Percentiles rank a stretch among this genome's conserved stretches.
Evolutionary conservation across 2,113 vertebrate species (phyloP).

Genomic region (Brachyhypopomus occidentalis): DNA sequence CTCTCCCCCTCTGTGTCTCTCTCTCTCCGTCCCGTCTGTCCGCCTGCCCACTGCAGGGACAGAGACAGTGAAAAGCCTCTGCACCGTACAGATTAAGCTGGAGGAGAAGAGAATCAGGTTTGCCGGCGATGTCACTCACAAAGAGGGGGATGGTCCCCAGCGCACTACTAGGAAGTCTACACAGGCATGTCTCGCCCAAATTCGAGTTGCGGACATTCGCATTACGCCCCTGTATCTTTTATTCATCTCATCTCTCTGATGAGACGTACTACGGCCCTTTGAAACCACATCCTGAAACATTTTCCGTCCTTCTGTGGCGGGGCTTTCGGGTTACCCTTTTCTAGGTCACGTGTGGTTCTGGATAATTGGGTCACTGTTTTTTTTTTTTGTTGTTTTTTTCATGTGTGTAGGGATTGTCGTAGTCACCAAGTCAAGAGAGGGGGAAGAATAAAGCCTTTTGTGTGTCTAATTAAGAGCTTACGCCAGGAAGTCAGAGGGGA

Average conservation of each 20-base stretch:
- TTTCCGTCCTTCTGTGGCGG: no score
- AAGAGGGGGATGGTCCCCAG: not conserved
- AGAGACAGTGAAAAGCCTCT: constrained; percentile 6
- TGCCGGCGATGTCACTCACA: not conserved
- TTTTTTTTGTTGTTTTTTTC: constrained; percentile 21
- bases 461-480: constrained; percentile 65
- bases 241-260: no score
- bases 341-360: constrained; percentile 13
- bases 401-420: constrained; percentile 43
- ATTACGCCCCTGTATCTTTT: no score
- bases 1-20: not conserved
- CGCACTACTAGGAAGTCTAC: not conserved
- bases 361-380: constrained; percentile 62
- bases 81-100: constrained; percentile 6
- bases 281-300: no score
- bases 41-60: not conserved
- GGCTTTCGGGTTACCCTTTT: no score
- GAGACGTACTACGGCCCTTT: no score
- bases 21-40: not conserved
- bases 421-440: not conserved
- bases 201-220: no score
- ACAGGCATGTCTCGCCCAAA: not conserved
- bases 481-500: constrained; percentile 55
- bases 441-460: constrained; percentile 48
- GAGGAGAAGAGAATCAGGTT: not conserved